Conservation (phyloP, 2,888 invertebrate genomes). For the Eupeodes latifasciatus region DNA sequence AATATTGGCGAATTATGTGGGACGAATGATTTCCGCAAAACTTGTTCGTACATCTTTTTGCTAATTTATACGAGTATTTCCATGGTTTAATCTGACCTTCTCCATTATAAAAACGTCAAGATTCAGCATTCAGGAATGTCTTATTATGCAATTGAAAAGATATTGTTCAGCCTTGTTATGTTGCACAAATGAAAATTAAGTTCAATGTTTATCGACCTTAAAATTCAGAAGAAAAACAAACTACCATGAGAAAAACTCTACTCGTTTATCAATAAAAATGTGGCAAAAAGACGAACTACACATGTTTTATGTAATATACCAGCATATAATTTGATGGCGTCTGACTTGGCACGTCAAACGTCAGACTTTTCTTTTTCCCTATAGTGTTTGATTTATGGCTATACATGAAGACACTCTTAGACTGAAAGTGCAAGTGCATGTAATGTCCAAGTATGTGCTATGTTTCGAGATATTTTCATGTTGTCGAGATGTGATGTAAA, state of each 20-base stretch:
- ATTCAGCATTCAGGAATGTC: no score
- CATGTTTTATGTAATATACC: no score
- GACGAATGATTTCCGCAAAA: no score
- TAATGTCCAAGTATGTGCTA: conserved; percentile 44
- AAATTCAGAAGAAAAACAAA: conserved; percentile 15
- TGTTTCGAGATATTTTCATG: conserved; percentile 20
- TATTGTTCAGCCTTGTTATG: not conserved
- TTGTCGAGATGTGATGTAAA: conserved; percentile 11
- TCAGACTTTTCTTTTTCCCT: not conserved
- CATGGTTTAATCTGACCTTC: no score
- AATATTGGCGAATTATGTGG: no score
- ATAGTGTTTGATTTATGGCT: conserved; percentile 31
- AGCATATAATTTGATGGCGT: conserved; percentile 1
- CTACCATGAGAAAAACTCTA: conserved; percentile 10
- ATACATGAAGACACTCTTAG: not conserved
- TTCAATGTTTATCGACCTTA: conserved; percentile 36
- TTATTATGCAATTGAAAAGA: no score
- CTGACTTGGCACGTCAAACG: conserved; percentile 11
- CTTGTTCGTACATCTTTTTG: no score
- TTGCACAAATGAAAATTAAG: conserved; percentile 30
- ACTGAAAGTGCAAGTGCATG: conserved; percentile 56
- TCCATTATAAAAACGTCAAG: no score
- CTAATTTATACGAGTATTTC: no score
- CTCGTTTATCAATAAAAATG: conserved; percentile 26
- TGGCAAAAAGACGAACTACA: not conserved